Percentiles rank a stretch among this genome's conserved stretches.
Conservation (phyloP, 2,113 vertebrate genomes). For the Oreochromis tanganicae region DNA sequence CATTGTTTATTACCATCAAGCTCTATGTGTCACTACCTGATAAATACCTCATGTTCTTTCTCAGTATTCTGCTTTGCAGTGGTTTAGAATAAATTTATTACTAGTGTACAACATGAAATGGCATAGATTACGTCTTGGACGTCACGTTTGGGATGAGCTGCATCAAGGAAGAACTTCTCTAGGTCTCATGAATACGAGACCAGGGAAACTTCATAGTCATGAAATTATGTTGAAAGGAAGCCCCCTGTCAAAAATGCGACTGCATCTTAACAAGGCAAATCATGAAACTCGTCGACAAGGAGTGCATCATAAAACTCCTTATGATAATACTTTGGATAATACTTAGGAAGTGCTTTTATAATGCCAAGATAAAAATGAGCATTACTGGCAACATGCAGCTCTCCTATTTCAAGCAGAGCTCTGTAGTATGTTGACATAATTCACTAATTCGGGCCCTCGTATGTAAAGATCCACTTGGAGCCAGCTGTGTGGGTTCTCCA, state of each 20-base stretch:
- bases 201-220: neutral
- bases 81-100: neutral
- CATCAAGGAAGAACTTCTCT: neutral
- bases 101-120: neutral
- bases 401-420: neutral
- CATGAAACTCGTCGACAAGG: neutral
- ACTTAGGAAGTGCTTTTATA: neutral
- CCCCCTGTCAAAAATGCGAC: neutral
- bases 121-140: neutral
- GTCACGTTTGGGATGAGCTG: neutral
- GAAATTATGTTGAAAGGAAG: neutral
- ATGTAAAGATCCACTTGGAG: neutral
- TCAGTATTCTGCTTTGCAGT: slow-evolving; percentile 7
- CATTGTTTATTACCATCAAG: neutral
- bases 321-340: neutral
- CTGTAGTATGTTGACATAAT: neutral
- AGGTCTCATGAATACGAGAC: neutral
- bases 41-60: neutral
- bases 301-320: neutral
- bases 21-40: neutral
- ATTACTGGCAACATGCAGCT: neutral
- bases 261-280: neutral
- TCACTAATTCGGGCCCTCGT: neutral
- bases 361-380: neutral
- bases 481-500: neutral